Evolutionary conservation across 1,140 invertebrate genomes (phyloP), one percentile per base, ranked within the genome.

Genomic region (Riptortus pedestris): DNA sequence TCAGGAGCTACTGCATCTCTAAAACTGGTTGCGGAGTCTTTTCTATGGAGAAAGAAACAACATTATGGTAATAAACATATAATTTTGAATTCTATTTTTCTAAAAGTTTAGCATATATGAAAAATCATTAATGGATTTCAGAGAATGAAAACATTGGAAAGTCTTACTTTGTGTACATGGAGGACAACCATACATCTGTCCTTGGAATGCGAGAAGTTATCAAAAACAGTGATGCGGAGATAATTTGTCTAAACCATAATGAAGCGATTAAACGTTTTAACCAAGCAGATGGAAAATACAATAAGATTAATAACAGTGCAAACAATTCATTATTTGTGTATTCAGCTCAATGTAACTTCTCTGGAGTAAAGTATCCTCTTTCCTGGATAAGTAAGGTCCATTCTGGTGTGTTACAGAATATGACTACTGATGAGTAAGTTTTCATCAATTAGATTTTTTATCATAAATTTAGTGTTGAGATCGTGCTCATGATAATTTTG

Each of bases 111-210:
- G 48, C 18, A 24, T 2, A 20, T 20, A 4, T 55, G n/a, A n/a
- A n/a, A n/a, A n/a, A n/a, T 38, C 5, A 7, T 38, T 38, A 38
- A 7, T 38, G 31, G 5, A 14, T 38, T 38, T 7, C 5, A 38
- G 31, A 38, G 5, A 14, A 38, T 14, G 5, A 5, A 7, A 14
- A 38, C 5, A 14, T 7, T 38, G 51, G 24, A 55, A 55, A 55
- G 12, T 14, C 51, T 7, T 7, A 24, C 47, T 90, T 95, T 73
- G 81, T 85, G 18, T 94, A 96, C 72, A 76, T 90, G 43, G 80
- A 85, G 71, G 93, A 98, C 72, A 96, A 92, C 73, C 95, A 98
- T 72, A 98, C 94, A 1, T 97, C 93, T 4, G 91, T 96, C 1
- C 77, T 96, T 65, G 94, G 94, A 18, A 88, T 96, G 82, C 78